Evolutionary conservation across 2,888 invertebrate species (phyloP), one percentile per base, ranked within the genome.

Genomic region (Synanthedon tipuliformis): DNA sequence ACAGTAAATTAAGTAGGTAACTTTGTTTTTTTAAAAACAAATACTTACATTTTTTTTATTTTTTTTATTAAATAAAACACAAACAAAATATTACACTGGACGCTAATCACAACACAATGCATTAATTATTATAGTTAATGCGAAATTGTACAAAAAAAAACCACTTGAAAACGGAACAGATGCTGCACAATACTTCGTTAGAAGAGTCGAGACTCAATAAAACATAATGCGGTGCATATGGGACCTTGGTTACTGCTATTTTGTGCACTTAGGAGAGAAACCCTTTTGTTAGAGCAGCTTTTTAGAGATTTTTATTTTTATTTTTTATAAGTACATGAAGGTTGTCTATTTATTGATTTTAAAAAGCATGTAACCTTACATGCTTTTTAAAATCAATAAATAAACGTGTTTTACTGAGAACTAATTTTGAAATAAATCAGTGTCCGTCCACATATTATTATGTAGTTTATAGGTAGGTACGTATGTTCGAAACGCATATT

Each of bases 151-250:
- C 61, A 75, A 74, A 78, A 76, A 73, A 54, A 76, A 73, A 54
- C 63, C 60, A 66, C 64, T 64, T 54, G 59, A 56, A 51, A 53
- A 50, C 54, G 13, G 67, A 77, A 78, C 83, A 83, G 83, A 82
- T 83, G 83, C 60, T 65, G 34, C 59, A 79, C 81, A 83, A 82
- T 81, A 67, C 72, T 69, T 81, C 78, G 76, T 83, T 81, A 81
- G 18, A 10, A 49, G 49, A 16, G 49, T 12, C 7, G 7, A 12
- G 16, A 11, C 49, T 58, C 65, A 62, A 69, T 68, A 66, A 72
- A 73, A 68, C 57, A 66, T 67, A 56, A 62, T 66, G 55, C 57
- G 41, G 56, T 61, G 52, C 70, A 64, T 66, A 66, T 71, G 69
- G 52, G 60, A 45, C 45, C 0, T 7, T 45, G 15, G 34, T 34